Conservation (phyloP, 2,888 invertebrate species). For the Geophilus truncorum region DNA sequence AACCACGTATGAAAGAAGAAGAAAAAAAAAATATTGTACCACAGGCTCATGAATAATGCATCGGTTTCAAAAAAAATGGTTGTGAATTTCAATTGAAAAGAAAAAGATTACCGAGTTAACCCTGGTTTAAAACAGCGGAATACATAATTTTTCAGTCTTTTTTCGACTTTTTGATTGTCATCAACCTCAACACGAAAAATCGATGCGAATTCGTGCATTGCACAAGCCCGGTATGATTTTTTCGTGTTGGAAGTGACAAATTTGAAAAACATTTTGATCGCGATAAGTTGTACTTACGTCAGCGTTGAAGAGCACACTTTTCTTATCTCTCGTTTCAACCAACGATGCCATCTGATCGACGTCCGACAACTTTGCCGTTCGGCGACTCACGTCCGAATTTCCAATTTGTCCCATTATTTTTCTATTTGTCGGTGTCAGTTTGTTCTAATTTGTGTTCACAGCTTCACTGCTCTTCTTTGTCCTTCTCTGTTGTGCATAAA, state of each 20-base stretch:
- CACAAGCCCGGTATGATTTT: no score
- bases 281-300: not conserved
- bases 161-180: no score
- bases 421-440: not conserved
- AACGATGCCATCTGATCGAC: not conserved
- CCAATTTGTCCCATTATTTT: not conserved
- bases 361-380: not conserved
- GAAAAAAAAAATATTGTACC: not conserved
- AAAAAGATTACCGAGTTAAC: not conserved
- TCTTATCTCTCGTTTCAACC: not conserved
- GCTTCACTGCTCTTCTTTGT: not conserved
- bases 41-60: not conserved
- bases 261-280: not conserved
- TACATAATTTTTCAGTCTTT: no score
- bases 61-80: not conserved
- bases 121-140: not conserved
- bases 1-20: not conserved
- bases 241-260: not conserved
- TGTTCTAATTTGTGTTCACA: not conserved
- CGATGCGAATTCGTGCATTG: not conserved
- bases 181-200: no score
- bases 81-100: not conserved
- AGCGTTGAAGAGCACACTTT: not conserved
- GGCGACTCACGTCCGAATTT: not conserved
- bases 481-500: not conserved